Base-by-base conservation (phyloP, 2,888 invertebrate genomes). In the Allygus modestus region DNA sequence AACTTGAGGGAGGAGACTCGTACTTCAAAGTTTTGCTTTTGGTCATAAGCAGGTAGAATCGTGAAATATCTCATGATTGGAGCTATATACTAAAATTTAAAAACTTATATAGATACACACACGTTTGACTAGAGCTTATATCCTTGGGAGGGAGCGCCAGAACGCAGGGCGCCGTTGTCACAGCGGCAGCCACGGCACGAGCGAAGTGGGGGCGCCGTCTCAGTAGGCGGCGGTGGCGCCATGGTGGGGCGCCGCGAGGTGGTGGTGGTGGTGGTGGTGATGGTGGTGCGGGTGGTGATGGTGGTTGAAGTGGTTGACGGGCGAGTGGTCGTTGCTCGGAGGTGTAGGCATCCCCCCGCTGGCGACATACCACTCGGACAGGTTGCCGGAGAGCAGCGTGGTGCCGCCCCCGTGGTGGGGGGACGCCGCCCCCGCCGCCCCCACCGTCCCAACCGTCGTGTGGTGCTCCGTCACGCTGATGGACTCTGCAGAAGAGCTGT, bases 181-280 rank as follows among this genome's bases (percentile, higher is more conserved):
- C 37, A 85, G 83, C 28, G 81, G 81, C 46, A 58, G 11, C 77
- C 69, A 81, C 7, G 61, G 84, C 31, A 75, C 11, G 84, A 85
- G 87, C 84, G 89, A 87, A 87, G 87, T 87, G 87, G 88, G 88
- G 87, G 89, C 87, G 86, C 87, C 85, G 82, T 89, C 89, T 95
- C 94, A 96, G 92, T 96, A 96, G 81, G 95, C 95, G 85, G 95
- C 94, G 84, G 95, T 94, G 61, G 95, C 94, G 12, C 95, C 95
- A 85, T 91, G 91, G 83, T 90, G 89, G 84, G 89, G 92, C 88
- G 94, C 89, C 87, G 93, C 94, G 87, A 93, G 94, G 86, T 93
- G 93, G 89, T 93, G 93, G 84, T 87, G 87, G 81, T 87, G 88
- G 84, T 88, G 87, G 46, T 88, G 87, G 82, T 87, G 88, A 88